Conservation (phyloP, 2,888 invertebrate species). For the Notodonta dromedarius region DNA sequence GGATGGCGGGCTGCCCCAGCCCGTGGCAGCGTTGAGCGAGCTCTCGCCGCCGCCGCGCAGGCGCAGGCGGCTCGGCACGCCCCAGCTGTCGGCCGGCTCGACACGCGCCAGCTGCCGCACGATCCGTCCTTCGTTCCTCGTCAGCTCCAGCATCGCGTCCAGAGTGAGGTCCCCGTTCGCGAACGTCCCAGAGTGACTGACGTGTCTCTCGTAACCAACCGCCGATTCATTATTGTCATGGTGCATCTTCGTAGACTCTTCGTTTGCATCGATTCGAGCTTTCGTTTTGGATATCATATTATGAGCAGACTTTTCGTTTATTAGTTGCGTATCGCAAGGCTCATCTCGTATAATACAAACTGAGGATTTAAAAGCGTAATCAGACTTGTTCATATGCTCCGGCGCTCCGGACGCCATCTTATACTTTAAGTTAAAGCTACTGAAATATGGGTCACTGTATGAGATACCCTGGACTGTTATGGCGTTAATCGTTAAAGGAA, state of each 20-base stretch:
- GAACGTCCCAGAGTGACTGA: constrained; percentile 62
- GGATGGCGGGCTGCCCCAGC: constrained; percentile 91
- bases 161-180: constrained; percentile 80
- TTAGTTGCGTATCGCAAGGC: constrained; percentile 77
- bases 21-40: constrained; percentile 90
- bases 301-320: constrained; percentile 75
- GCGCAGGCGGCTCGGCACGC: constrained; percentile 85
- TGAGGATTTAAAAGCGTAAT: constrained; percentile 85
- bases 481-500: constrained; percentile 85
- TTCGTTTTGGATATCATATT: constrained; percentile 72
- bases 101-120: constrained; percentile 54
- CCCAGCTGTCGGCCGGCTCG: constrained; percentile 78
- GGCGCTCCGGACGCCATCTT: constrained; percentile 83
- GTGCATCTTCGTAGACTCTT: constrained; percentile 67
- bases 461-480: constrained; percentile 86
- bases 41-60: constrained; percentile 92
- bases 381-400: constrained; percentile 85
- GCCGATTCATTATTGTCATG: constrained; percentile 80
- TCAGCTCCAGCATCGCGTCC: constrained; percentile 74
- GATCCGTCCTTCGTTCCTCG: constrained; percentile 61
- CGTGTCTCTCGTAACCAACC: constrained; percentile 53
- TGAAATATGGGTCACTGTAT: constrained; percentile 85
- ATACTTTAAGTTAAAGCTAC: constrained; percentile 85
- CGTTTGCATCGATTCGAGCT: constrained; percentile 72
- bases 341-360: constrained; percentile 83